These are phyloP conservation scores for Cydia amplana DNA, from an alignment of 1,140 invertebrate genomes.

Conservation along the genomic window DNA sequence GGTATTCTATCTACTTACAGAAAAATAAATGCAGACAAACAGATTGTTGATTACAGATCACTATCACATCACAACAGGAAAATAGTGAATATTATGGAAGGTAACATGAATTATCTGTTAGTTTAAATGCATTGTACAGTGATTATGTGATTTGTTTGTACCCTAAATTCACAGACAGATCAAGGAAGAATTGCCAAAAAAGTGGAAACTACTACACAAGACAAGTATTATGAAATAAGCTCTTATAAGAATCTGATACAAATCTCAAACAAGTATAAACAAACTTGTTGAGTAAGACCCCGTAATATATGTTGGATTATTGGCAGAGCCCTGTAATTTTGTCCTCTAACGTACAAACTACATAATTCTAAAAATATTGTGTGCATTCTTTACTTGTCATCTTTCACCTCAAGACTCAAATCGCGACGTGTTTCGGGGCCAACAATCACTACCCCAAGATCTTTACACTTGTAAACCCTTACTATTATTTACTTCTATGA, in stretches of 20 bases:
- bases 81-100: not conserved
- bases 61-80: slow-evolving; percentile 22
- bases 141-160: not conserved
- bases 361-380: slow-evolving; percentile 78
- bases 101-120: not conserved
- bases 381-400: slow-evolving; percentile 69
- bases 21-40: not conserved
- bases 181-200: slow-evolving; percentile 39
- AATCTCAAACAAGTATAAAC: slow-evolving; percentile 6
- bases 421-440: slow-evolving; percentile 25
- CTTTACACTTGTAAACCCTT: not conserved
- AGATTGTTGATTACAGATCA: not conserved
- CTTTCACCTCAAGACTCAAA: slow-evolving; percentile 49
- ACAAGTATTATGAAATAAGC: slow-evolving; percentile 22
- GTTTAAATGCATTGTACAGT: not conserved
- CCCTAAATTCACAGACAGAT: not conserved
- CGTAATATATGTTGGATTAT: slow-evolving; percentile 30
- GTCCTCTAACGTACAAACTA: slow-evolving; percentile 71
- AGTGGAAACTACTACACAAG: slow-evolving; percentile 43
- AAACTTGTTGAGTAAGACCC: slow-evolving; percentile 36
- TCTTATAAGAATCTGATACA: slow-evolving; percentile 11
- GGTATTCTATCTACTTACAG: not conserved
- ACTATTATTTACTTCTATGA: not conserved
- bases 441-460: slow-evolving; percentile 15
- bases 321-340: slow-evolving; percentile 59